phyloP scores from a whole-genome alignment of 2,888 invertebrate species.

The Ptilodon capucinus region DNA sequence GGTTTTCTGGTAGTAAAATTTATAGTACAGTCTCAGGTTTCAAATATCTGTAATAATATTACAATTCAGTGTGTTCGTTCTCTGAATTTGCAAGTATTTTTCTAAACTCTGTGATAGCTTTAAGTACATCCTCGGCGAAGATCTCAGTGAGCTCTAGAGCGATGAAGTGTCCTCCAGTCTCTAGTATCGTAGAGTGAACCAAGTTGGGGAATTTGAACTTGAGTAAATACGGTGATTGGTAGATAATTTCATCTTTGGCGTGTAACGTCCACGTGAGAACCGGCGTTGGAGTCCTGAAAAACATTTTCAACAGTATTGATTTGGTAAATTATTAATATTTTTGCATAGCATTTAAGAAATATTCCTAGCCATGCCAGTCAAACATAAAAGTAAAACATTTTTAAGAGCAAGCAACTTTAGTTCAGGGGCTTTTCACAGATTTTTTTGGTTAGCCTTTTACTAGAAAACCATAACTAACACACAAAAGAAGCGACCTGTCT shows the following conservation, averaged over 20 bases:
- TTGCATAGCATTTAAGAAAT: no score
- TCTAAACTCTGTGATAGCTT: conserved; percentile 21
- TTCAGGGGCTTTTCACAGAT: no score
- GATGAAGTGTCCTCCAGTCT: conserved; percentile 89
- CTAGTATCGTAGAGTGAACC: conserved; percentile 81
- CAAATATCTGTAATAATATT: no score
- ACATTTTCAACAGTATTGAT: not conserved
- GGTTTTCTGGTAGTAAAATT: no score
- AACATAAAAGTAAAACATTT: no score
- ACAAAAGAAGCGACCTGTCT: no score
- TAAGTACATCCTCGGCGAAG: conserved; percentile 84
- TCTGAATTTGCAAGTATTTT: not conserved
- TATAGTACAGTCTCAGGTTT: no score
- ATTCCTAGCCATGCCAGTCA: no score
- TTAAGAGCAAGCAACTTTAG: no score
- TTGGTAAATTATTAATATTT: no score
- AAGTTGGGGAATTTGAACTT: conserved; percentile 81
- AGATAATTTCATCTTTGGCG: conserved; percentile 85
- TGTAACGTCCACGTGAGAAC: conserved; percentile 86
- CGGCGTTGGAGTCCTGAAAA: conserved; percentile 36
- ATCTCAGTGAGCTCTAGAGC: conserved; percentile 87
- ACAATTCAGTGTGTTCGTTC: not conserved
- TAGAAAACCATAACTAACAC: no score
- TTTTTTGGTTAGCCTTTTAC: no score
- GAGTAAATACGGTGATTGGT: conserved; percentile 79